Percentiles rank a stretch among this genome's conserved stretches.
Conservation (phyloP, 2,113 vertebrate genomes). For the Planiliza haematocheilus region DNA sequence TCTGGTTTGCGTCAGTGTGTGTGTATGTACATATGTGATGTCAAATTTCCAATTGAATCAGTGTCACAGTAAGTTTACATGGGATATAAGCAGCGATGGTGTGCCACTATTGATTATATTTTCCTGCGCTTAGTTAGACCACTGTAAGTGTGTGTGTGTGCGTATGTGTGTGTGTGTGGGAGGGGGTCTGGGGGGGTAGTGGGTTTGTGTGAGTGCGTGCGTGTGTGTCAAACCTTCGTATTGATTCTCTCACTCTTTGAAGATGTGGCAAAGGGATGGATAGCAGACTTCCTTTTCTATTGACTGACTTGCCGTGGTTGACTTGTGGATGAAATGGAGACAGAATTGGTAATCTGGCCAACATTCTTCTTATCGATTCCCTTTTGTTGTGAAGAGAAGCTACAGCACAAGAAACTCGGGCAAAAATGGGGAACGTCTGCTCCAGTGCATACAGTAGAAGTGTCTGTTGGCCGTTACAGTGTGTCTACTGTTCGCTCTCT, state of each 20-base stretch:
- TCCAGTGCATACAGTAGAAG: constrained; percentile 23
- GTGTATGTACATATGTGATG: constrained; percentile 8
- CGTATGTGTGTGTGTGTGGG: constrained; percentile 14
- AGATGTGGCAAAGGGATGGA: constrained; percentile 63
- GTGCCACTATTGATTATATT: constrained; percentile 37
- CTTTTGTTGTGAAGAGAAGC: constrained; percentile 59
- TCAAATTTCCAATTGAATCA: constrained; percentile 50
- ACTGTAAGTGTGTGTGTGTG: constrained; percentile 11
- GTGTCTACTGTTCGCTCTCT: constrained; percentile 31
- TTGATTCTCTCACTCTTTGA: constrained; percentile 73
- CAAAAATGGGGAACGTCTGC: constrained; percentile 44
- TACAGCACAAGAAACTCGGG: constrained; percentile 42
- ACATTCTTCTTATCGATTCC: constrained; percentile 66
- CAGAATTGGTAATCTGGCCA: constrained; percentile 65
- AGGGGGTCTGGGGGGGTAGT: no score
- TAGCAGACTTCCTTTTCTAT: constrained; percentile 67
- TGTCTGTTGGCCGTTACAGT: constrained; percentile 35
- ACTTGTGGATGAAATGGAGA: constrained; percentile 74
- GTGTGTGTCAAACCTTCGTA: constrained; percentile 53
- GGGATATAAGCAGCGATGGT: constrained; percentile 32
- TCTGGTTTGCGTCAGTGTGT: constrained; percentile 35
- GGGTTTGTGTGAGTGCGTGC: constrained; percentile 5
- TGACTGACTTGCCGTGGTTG: constrained; percentile 69
- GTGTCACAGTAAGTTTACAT: constrained; percentile 39
- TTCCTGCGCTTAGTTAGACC: constrained; percentile 15